Evolutionary conservation across 2,888 invertebrate genomes (phyloP).

Genomic region (Venustoraphidia nigricollis): DNA sequence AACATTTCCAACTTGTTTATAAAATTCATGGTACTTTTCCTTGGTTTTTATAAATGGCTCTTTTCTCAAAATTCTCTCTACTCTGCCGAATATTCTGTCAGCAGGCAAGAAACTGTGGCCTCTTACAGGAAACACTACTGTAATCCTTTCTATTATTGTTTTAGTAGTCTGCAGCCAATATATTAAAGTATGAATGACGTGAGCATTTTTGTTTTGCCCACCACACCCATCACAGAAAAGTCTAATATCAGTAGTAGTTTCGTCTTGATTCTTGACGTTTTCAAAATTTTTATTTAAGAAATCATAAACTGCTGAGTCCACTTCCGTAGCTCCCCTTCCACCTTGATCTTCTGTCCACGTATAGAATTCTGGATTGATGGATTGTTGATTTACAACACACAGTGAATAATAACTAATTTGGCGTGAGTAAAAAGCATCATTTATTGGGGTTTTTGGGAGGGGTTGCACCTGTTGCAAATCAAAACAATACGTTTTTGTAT

Average conservation of each 20-base stretch:
- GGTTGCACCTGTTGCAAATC: constrained; percentile 16
- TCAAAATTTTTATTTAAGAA: constrained; percentile 6
- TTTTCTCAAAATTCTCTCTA: constrained; percentile 2
- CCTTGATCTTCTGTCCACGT: constrained; percentile 12
- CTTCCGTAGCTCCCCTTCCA: constrained; percentile 12
- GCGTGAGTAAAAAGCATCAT: constrained; percentile 15
- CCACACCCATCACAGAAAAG: constrained; percentile 15
- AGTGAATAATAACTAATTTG: constrained; percentile 15
- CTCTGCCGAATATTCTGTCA: constrained; percentile 6
- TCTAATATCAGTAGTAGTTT: constrained; percentile 7
- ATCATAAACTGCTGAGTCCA: constrained; percentile 10
- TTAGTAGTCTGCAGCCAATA: constrained; percentile 9
- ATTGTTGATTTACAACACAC: constrained; percentile 12
- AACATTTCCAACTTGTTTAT: not conserved
- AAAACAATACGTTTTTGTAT: constrained; percentile 13
- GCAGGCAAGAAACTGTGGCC: constrained; percentile 7
- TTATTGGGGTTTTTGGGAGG: constrained; percentile 15
- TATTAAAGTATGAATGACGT: constrained; percentile 12
- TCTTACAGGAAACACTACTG: constrained; percentile 4
- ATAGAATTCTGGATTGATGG: constrained; percentile 13
- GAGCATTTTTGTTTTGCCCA: constrained; percentile 13
- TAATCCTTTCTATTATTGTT: not conserved
- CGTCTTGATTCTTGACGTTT: not conserved
- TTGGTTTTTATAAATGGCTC: not conserved
- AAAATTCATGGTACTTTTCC: not conserved